A percentile compares a stretch with the other conserved stretches of the same genome.
phyloP scores from a whole-genome alignment of 2,113 vertebrate species.

The Ciconia stormi region DNA sequence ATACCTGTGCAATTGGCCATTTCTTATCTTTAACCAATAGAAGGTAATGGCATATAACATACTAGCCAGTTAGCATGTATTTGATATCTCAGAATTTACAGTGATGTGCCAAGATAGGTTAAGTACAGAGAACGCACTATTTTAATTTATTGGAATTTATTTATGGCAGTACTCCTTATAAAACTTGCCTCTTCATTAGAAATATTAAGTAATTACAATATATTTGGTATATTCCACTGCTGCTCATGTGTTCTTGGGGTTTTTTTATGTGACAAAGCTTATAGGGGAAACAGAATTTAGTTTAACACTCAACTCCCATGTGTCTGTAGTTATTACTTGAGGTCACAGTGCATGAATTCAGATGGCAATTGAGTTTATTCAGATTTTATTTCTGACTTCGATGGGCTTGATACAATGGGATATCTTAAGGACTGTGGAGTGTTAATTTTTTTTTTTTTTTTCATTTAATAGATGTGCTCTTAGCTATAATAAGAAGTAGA shows the following conservation, averaged over 20 bases:
- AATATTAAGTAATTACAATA: neutral
- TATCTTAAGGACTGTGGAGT: neutral
- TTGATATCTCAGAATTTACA: neutral
- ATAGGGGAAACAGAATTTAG: neutral
- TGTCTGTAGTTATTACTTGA: neutral
- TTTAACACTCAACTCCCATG: neutral
- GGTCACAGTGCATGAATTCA: neutral
- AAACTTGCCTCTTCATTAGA: neutral
- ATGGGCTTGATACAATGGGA: neutral
- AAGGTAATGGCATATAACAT: neutral
- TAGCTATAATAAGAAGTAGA: constrained; percentile 11
- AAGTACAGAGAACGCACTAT: neutral
- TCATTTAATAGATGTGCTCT: neutral
- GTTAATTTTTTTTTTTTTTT: neutral
- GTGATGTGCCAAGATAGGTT: neutral
- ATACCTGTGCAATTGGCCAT: neutral
- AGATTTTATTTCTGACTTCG: neutral
- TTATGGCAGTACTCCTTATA: constrained; percentile 3
- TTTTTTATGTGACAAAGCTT: constrained; percentile 34
- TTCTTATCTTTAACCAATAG: neutral
- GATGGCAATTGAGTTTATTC: neutral
- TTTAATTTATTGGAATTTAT: neutral
- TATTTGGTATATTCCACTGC: constrained; percentile 49
- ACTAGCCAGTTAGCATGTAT: neutral
- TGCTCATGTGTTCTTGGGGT: neutral